Evolutionary conservation across 2,797 vertebrate species (phyloP).

Genomic region (Platalea minor): DNA sequence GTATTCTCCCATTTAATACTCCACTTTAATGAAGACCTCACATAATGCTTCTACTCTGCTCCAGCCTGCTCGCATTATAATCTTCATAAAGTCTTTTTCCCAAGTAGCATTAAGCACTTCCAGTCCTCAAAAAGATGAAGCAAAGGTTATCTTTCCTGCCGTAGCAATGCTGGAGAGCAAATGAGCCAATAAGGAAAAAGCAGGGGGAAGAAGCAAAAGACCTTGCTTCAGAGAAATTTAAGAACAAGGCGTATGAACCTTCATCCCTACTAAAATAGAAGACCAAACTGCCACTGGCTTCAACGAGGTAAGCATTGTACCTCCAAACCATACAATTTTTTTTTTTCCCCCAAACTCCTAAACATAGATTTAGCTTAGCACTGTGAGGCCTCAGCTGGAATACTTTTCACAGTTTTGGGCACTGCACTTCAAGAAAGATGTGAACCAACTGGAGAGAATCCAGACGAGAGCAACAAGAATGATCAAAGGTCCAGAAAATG

Average conservation of each 20-base stretch:
- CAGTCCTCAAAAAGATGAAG: background rate
- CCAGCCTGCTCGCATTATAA: background rate
- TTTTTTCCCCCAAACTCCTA: background rate
- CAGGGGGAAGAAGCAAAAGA: background rate
- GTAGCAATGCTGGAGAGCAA: background rate
- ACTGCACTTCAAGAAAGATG: conserved; percentile 20
- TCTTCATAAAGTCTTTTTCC: background rate
- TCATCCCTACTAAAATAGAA: background rate
- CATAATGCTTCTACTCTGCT: background rate
- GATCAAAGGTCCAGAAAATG: conserved; percentile 66
- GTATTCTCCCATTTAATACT: background rate
- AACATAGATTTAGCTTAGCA: conserved; percentile 5
- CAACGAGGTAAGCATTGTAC: background rate
- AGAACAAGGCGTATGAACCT: background rate
- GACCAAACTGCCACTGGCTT: background rate
- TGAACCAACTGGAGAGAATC: conserved; percentile 58
- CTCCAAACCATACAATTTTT: background rate
- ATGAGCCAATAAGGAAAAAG: background rate
- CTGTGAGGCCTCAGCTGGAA: conserved; percentile 44
- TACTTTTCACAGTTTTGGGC: conserved; percentile 41
- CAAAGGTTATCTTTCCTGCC: background rate
- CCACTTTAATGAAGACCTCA: background rate
- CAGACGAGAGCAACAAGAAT: conserved; percentile 42
- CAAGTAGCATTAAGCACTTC: background rate
- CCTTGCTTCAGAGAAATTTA: background rate